Conservation (phyloP, 2,113 vertebrate species). For the Labrus mixtus region DNA sequence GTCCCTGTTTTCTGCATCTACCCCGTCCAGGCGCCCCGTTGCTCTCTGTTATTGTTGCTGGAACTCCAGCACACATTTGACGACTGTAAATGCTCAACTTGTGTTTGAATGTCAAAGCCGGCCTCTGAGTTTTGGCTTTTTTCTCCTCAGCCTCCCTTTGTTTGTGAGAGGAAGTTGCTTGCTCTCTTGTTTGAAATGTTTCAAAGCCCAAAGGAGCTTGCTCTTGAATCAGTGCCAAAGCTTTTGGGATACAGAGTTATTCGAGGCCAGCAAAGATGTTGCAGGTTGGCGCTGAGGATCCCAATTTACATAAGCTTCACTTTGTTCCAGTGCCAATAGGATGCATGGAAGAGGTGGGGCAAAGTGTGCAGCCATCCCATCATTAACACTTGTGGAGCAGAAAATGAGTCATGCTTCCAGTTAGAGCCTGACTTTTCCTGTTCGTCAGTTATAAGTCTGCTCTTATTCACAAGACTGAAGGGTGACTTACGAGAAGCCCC, state of each 20-base stretch:
- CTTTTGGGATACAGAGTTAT: slow-evolving; percentile 72
- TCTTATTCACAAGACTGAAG: slow-evolving; percentile 61
- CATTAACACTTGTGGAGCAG: slow-evolving; percentile 75
- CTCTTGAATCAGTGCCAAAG: slow-evolving; percentile 63
- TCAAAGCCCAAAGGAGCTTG: slow-evolving; percentile 79
- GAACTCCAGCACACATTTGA: slow-evolving; percentile 55
- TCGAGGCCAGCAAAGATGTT: slow-evolving; percentile 73
- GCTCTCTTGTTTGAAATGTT: slow-evolving; percentile 72
- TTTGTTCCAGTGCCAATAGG: slow-evolving; percentile 77
- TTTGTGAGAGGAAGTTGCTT: slow-evolving; percentile 63
- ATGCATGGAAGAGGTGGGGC: slow-evolving; percentile 65
- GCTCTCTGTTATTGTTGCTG: slow-evolving; percentile 69
- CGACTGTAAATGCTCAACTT: slow-evolving; percentile 62
- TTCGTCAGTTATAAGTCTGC: slow-evolving; percentile 51
- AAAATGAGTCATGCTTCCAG: slow-evolving; percentile 80
- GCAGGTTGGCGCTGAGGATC: slow-evolving; percentile 73
- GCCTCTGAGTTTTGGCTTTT: slow-evolving; percentile 62
- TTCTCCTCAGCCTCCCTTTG: slow-evolving; percentile 38
- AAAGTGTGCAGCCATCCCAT: slow-evolving; percentile 59
- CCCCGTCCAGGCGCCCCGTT: slow-evolving; percentile 51
- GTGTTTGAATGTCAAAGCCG: slow-evolving; percentile 51
- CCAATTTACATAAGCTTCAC: slow-evolving; percentile 62
- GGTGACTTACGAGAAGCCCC: slow-evolving; percentile 71
- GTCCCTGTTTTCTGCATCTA: slow-evolving; percentile 67
- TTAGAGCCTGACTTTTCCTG: slow-evolving; percentile 71